Base-by-base conservation (phyloP, 2,888 invertebrate genomes). In the Cephus runcator region DNA sequence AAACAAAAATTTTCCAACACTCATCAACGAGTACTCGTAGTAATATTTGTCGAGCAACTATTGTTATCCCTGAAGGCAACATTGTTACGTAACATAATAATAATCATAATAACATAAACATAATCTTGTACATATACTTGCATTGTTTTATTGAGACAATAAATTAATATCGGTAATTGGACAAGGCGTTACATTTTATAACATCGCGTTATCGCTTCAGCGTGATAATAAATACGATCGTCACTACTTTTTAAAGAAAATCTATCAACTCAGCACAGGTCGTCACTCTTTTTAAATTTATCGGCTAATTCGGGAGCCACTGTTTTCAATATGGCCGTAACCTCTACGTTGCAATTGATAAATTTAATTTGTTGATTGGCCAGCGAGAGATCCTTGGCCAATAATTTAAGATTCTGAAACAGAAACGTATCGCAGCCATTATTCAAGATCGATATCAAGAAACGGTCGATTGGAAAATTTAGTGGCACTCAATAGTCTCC, bases 321-420 rank as follows among this genome's bases (percentile, higher is more conserved):
- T 6, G 78, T 80, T 11, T 75, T 83, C 69, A 89, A 75, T 4
- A 83, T 82, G 23, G 76, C 73, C 1, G 77, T 76, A 0, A 89
- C 82, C 71, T 81, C 78, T n/a, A 79, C 73, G 6, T 79, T 81
- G n/a, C 91, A 92, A 88, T 94, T 94, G 92, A 93, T 92, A 81
- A 93, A 93, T 73, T 93, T 86, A 4, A 94, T 83, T 69, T 92
- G 89, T 84, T 93, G 94, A 4, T 93, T 89, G 35, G 93, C 87
- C 12, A 93, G 81, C n/a, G 87, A 85, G 33, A 94, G 86, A 86
- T 94, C 94, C 76, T 93, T 92, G 3, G 92, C 90, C 36, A 94
- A 87, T 12, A 93, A 92, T 80, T 93, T 91, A 34, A 94, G 88
- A 84, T 93, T 94, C 94, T 94, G 86, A 68, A 88, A 91, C 83